Evolutionary conservation across 2,113 vertebrate species (phyloP).

Genomic region (Solenodon paradoxus): DNA sequence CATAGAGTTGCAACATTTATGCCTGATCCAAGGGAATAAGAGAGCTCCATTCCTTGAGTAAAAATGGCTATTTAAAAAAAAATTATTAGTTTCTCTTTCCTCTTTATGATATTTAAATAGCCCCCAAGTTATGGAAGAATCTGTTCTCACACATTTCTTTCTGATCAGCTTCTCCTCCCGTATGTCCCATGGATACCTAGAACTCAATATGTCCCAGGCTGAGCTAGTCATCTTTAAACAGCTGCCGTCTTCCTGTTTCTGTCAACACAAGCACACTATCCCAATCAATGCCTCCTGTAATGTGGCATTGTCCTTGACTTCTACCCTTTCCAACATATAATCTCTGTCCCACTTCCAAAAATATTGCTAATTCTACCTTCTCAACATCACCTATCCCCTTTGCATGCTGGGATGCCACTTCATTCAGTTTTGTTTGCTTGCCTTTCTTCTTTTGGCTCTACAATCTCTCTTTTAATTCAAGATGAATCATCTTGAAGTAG

Average conservation of each 20-base stretch:
- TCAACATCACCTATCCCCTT: background rate
- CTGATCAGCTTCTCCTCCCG: background rate
- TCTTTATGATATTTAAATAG: background rate
- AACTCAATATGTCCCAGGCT: background rate
- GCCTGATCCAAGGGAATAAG: background rate
- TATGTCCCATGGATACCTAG: background rate
- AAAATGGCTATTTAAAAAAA: background rate
- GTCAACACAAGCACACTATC: background rate
- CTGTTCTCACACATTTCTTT: background rate
- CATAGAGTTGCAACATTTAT: background rate
- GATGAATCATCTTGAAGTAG: background rate
- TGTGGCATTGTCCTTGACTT: background rate
- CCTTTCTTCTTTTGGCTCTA: background rate
- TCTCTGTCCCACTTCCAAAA: background rate
- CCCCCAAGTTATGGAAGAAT: background rate
- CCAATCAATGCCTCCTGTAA: background rate
- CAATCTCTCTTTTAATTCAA: background rate
- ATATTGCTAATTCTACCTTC: background rate
- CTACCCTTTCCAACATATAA: background rate
- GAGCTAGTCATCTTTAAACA: background rate
- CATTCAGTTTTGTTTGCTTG: background rate
- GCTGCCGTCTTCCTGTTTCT: background rate
- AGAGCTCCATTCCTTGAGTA: background rate
- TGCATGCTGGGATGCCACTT: background rate
- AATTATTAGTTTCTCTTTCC: background rate